Conservation (phyloP, 1,140 invertebrate species). For the Drosophila mojavensis region DNA sequence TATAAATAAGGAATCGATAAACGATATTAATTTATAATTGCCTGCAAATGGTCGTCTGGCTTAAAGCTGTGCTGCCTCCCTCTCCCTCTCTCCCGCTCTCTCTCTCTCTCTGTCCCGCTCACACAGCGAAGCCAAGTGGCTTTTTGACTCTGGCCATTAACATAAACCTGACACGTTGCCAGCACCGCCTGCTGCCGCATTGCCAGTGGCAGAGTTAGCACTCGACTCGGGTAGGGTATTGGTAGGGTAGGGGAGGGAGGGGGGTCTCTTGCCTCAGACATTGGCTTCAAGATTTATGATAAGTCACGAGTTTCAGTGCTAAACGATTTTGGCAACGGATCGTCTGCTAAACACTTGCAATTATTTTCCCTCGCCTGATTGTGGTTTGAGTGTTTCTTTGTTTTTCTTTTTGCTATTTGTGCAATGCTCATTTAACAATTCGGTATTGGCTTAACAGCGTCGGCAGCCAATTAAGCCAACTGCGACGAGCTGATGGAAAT, state of each 20-base stretch:
- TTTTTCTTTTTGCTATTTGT: slow-evolving; percentile 17
- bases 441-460: slow-evolving; percentile 44
- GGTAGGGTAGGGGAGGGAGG: background rate
- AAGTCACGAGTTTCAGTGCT: slow-evolving; percentile 67
- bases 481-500: slow-evolving; percentile 65
- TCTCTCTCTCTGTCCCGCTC: too few relatives aligned
- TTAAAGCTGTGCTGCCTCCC: slow-evolving; percentile 4
- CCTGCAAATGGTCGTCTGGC: slow-evolving; percentile 7
- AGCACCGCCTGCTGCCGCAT: slow-evolving; percentile 18
- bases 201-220: slow-evolving; percentile 47
- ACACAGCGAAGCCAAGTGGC: slow-evolving; percentile 40
- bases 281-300: slow-evolving; percentile 68
- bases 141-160: slow-evolving; percentile 69
- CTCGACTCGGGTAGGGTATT: slow-evolving; percentile 39
- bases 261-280: slow-evolving; percentile 10
- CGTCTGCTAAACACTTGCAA: slow-evolving; percentile 17
- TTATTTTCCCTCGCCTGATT: slow-evolving; percentile 13
- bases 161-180: slow-evolving; percentile 65
- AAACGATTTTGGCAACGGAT: slow-evolving; percentile 43
- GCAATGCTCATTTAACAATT: slow-evolving; percentile 34
- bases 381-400: slow-evolving; percentile 3
- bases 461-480: slow-evolving; percentile 65
- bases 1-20: slow-evolving; percentile 32
- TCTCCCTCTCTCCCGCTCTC: too few relatives aligned
- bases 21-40: slow-evolving; percentile 29